Evolutionary conservation across 1,140 invertebrate genomes (phyloP), one percentile per base, ranked within the genome.

Genomic region (Marisa cornuarietis): DNA sequence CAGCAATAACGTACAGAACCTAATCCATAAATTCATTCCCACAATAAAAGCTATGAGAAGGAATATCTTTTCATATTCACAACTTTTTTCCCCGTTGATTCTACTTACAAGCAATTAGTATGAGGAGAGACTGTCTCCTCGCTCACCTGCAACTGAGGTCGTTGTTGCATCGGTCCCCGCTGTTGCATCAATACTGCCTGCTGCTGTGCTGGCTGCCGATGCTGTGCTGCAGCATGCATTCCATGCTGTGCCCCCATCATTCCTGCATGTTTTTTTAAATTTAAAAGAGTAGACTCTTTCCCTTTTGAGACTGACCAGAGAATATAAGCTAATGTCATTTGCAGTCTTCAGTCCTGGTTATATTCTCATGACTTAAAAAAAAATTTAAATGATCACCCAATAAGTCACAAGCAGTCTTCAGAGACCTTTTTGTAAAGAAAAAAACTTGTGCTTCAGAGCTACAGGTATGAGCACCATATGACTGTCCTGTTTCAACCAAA

Each of bases 111-210:
- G 51, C n/a, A 49, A 9, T 58, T 24, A 75, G n/a, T 42, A 24
- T 26, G 7, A 13, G 22, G 11, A 26, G n/a, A 22, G 11, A 68
- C 22, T n/a, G n/a, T n/a, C n/a, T 22, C 66, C 11, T 49, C 24
- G 3, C 24, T 72, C 42, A 81, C 80, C 58, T 73, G 77, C 51
- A 81, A 76, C n/a, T 79, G 80, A 22, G 77, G 82, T 71, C 68
- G 24, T 52, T 83, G 84, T 51, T 73, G 79, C 65, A 82, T 81
- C 52, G 75, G 71, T 13, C 75, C 52, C 26, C 75, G 76, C 52
- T 81, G 79, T 52, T 83, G 81, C 24, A 82, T 81, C 66, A 79
- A 42, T 51, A 81, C 81, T 16, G 72, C 72, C 62, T 83, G 81
- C 62, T 82, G 80, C 58, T 63, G 51, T 49, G 79, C 14, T 77